phyloP scores from a whole-genome alignment of 2,888 invertebrate species.

The Eristalis tenax region DNA sequence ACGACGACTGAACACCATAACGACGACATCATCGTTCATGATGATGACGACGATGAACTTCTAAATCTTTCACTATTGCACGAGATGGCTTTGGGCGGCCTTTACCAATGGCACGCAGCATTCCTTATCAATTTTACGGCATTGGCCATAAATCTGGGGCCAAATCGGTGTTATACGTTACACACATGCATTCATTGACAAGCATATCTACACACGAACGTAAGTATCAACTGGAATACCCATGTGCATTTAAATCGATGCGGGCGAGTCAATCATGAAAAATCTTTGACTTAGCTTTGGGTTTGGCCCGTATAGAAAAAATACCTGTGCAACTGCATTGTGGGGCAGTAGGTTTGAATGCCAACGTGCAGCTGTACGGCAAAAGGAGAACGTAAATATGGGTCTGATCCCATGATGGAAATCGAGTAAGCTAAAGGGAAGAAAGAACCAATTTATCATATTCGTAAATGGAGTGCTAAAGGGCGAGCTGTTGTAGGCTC shows the following conservation, averaged over 20 bases:
- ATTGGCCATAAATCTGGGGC: conserved; percentile 28
- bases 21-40: conserved; percentile 26
- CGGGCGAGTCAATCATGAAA: conserved; percentile 54
- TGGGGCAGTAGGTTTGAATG: conserved; percentile 55
- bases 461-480: conserved; percentile 47
- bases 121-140: conserved; percentile 40
- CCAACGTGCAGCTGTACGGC: conserved; percentile 38
- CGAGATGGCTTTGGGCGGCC: conserved; percentile 41
- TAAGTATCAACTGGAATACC: not conserved
- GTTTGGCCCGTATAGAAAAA: conserved; percentile 27
- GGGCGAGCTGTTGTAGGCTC: conserved; percentile 44
- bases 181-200: not conserved
- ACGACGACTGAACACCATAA: conserved; percentile 13
- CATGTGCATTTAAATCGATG: conserved; percentile 28
- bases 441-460: conserved; percentile 57
- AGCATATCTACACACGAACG: not conserved
- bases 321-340: conserved; percentile 33
- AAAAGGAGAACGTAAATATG: conserved; percentile 46
- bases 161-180: not conserved
- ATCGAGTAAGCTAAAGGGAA: conserved; percentile 43
- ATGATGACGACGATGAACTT: conserved; percentile 55
- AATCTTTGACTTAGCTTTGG: conserved; percentile 41
- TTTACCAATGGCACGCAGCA: conserved; percentile 56
- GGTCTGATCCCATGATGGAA: conserved; percentile 47
- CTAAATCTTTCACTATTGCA: conserved; percentile 32